Base-by-base conservation (phyloP, 1,140 invertebrate species). In the Pseudomyrmex flavicornis region DNA sequence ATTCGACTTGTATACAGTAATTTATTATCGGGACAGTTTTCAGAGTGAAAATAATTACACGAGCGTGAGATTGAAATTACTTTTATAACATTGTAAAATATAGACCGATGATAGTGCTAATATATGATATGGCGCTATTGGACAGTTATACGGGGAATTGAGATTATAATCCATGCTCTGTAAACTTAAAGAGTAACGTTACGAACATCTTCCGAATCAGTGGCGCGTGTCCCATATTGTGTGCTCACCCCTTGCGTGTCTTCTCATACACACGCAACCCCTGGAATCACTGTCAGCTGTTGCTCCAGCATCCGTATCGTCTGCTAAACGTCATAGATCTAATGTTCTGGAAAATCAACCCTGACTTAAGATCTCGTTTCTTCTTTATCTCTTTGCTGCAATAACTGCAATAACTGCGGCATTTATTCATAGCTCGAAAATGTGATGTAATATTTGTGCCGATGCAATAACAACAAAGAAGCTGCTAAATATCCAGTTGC, bases 141-240 rank as follows among this genome's bases (percentile, higher is more conserved):
- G 46, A 69, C 9, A 69, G 35, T 7, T 58, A 73, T 63, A 9
- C 65, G 82, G 83, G 76, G 85, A 74, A 62, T 88, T 58, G 69
- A 83, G 82, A 84, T 88, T 84, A 62, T 85, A 73, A 79, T 84
- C 69, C 70, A 76, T 86, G 82, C 84, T 84, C 84, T 90, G 87
- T 83, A 91, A 50, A 35, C 77, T 86, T 89, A 77, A 77, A 84
- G 88, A 89, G 90, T 90, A 92, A 85, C 83, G 84, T 87, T 82
- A 88, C 88, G 85, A 91, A 91, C 90, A 86, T 92, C 88, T 92
- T 93, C 91, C 91, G 88, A 91, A 88, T 88, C 92, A 92, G 82
- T 91, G 92, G 90, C 90, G 90, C 91, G 92, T 93, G 91, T 88
- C 88, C 68, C 61, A 35, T 84, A 66, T 46, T 82, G 35, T 35